phyloP scores from a whole-genome alignment of 2,113 vertebrate species.

The Cepphus grylle region DNA sequence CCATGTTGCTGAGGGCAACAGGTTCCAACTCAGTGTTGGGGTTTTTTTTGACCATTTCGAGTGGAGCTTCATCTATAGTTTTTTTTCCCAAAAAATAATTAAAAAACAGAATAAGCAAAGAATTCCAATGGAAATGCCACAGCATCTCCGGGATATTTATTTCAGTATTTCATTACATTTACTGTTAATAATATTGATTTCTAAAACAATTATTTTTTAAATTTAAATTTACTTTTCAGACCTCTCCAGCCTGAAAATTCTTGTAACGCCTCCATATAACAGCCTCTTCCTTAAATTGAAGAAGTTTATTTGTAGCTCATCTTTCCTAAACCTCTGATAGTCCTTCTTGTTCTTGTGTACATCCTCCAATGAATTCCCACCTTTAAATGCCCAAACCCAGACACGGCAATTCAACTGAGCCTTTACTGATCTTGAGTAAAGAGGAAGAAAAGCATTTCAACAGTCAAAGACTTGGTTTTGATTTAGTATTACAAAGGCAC shows the following conservation, averaged over 20 bases:
- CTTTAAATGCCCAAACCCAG: background rate
- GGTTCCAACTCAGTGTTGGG: background rate
- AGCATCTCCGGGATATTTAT: background rate
- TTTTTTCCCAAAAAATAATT: background rate
- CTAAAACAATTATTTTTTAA: background rate
- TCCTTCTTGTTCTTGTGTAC: background rate
- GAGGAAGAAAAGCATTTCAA: background rate
- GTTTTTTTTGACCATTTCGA: background rate
- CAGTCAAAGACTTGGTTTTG: background rate
- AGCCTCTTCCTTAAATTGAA: background rate
- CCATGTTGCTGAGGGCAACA: background rate
- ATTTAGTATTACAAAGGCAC: background rate
- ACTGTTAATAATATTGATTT: background rate
- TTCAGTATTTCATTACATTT: background rate
- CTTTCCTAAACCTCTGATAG: background rate
- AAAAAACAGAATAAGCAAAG: background rate
- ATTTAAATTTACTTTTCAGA: background rate
- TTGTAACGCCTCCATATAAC: background rate
- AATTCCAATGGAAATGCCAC: background rate
- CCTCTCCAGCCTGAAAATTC: background rate
- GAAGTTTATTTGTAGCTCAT: background rate
- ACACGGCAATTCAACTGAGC: background rate
- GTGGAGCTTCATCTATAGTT: background rate
- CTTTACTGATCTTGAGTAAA: background rate
- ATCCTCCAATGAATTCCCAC: background rate